phyloP scores from a whole-genome alignment of 2,113 vertebrate genomes.

The Ageneiosus marmoratus region DNA sequence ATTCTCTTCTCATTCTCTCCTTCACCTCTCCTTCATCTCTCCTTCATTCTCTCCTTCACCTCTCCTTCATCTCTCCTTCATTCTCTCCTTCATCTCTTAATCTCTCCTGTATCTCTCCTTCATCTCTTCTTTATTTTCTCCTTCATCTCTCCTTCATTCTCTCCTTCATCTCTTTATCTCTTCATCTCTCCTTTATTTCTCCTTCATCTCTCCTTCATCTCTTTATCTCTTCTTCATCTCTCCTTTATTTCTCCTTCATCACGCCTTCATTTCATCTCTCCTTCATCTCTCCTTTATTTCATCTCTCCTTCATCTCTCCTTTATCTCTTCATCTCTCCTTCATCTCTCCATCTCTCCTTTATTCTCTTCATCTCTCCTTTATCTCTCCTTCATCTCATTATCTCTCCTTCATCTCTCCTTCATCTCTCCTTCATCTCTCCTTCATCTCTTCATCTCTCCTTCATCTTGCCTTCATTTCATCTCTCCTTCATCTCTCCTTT shows the following conservation, averaged over 20 bases:
- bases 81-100: too few relatives aligned
- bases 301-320: too few relatives aligned
- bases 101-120: not conserved
- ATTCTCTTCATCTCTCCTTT: not conserved
- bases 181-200: not conserved
- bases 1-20: too few relatives aligned
- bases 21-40: too few relatives aligned
- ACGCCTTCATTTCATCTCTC: not conserved
- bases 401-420: too few relatives aligned
- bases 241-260: not conserved
- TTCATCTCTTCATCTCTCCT: not conserved
- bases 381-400: not conserved
- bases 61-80: too few relatives aligned
- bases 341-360: not conserved
- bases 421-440: not conserved
- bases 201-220: not conserved
- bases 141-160: not conserved
- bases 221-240: not conserved
- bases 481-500: not conserved
- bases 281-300: not conserved
- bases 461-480: not conserved
- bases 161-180: not conserved
- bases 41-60: too few relatives aligned
- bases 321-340: not conserved
- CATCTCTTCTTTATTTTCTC: not conserved